phyloP scores from a whole-genome alignment of 2,113 vertebrate species.

The Archilochus colubris region DNA sequence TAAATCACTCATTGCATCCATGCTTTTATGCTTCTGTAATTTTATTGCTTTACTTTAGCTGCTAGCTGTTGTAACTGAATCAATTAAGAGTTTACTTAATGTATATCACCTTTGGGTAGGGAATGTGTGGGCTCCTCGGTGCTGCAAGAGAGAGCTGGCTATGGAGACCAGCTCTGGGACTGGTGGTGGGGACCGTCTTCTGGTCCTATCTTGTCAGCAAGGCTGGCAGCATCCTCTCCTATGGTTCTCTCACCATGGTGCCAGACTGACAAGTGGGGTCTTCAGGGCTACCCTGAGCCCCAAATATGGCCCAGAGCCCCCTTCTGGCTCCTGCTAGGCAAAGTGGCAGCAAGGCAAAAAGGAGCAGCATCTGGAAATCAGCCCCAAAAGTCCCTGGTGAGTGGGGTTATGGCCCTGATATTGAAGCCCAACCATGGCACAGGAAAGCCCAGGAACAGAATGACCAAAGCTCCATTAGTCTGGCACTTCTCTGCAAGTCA shows the following conservation, averaged over 20 bases:
- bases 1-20: conserved; percentile 32
- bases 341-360: background rate
- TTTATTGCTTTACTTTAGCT: conserved; percentile 31
- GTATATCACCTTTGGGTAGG: background rate
- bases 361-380: background rate
- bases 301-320: background rate
- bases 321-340: background rate
- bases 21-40: conserved; percentile 29
- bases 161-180: background rate
- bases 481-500: background rate
- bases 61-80: background rate
- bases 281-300: background rate
- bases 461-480: background rate
- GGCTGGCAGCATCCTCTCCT: background rate
- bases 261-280: background rate
- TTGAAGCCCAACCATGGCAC: accelerated
- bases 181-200: background rate
- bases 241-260: background rate
- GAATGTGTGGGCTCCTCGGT: accelerated
- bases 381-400: accelerated
- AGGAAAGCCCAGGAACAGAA: accelerated
- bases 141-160: background rate
- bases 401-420: accelerated
- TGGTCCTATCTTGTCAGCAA: accelerated
- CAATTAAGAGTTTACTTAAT: background rate